Evolutionary conservation across 2,113 vertebrate genomes (phyloP), one percentile per base, ranked within the genome.

Genomic region (Cricetomys ansorgei): DNA sequence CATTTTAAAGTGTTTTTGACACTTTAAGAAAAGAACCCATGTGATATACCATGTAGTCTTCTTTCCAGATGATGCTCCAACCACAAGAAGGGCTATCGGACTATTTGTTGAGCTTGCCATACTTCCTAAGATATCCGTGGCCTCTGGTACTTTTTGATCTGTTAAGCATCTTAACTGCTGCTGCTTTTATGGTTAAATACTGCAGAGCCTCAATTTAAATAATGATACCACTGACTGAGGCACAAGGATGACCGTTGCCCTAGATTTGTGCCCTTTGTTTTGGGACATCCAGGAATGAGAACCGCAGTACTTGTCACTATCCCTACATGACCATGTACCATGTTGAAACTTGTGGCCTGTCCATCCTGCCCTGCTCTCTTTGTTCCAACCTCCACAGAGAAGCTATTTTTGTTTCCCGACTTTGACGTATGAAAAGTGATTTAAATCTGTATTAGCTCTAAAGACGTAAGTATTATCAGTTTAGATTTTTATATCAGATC

Each of bases 401-500:
- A 81, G 23, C 16, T 17, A 48, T 76, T 76, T 84, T 81, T 48
- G 13, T 72, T 48, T 88, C 11, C 59, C 69, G 62, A 80, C 29
- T 13, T 91, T 53, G 89, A 5, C 57, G 21, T 31, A 34, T 43
- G 45, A 67, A 83, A 87, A n/a, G 84, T 77, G 40, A 13, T 31
- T 91, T 53, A 93, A 93, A 84, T 77, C 13, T 93, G 9, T n/a
- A 37, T 86, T 89, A 31, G 64, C 50, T 23, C 31, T 75, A 55
- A 94, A 43, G 11, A 19, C 8, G 31, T 43, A 70, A 59, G 3
- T 43, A 62, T 69, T 43, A 80, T 40, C n/a, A 8, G 64, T 29
- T 80, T 87, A 53, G 5, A 88, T 37, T 65, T 93, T 89, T 94
- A 59, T 6, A 15, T 76, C 70, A 92, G 84, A 83, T 94, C n/a